Base-by-base conservation (phyloP, 2,888 invertebrate species). In the Perithous albicinctus region DNA sequence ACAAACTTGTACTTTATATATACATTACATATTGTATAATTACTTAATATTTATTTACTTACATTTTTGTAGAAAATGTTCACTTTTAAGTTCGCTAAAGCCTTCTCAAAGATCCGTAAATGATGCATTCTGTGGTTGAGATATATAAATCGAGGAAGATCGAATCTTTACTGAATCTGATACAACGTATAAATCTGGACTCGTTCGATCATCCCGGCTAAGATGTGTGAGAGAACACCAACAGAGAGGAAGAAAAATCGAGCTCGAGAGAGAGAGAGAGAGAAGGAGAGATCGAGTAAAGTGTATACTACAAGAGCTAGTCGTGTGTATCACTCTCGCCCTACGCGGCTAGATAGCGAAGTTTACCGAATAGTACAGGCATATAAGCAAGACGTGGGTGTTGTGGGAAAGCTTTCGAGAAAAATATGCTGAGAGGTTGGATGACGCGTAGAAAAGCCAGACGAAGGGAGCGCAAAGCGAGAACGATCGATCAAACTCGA, bases 401-500 rank as follows among this genome's bases (percentile, higher is more conserved):
- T 64, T 35, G 64, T 10, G 26, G 32, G 48, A 35, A 69, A 51
- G 35, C 18, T 51, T 69, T 69, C 51, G 48, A 48, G 56, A 38
- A 41, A 69, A 70, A 70, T 70, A 56, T 70, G 75, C 48, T 38
- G 66, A 29, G 59, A 66, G 46, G 32, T 41, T 41, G 67, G 59
- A 66, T 67, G 54, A 46, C 69, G 35, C 7, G 51, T 3, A 63
- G 59, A 63, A 63, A 41, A 61, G 54, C 10, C 54, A n/a, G 6
- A 5, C 3, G 54, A 3, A 41, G 23, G 35, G 15, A 51, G 32
- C 8, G 15, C 51, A n/a, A 35, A 64, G 23, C 35, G 23, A 61
- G n/a, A 59, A 67, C 78, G 75, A 82, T 82, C 82, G 54, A 78
- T 82, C 82, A 82, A 70, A 78, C 76, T 75, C 70, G 78, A 74